A percentile compares a stretch with the other conserved stretches of the same genome.
Evolutionary conservation across 2,888 invertebrate genomes (phyloP).

Genomic region (Euspilapteryx auroguttella): DNA sequence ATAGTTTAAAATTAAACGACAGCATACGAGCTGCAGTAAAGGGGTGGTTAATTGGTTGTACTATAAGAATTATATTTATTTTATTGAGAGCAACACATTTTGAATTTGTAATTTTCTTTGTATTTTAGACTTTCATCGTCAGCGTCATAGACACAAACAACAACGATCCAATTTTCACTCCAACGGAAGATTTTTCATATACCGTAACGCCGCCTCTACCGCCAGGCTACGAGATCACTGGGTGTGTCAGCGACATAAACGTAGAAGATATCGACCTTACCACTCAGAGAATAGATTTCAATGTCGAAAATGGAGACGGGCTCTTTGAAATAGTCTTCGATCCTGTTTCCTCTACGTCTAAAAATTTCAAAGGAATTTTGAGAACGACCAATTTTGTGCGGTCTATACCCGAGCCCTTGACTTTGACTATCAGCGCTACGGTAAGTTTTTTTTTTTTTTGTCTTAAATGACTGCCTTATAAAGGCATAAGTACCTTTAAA

Average conservation of each 20-base stretch:
- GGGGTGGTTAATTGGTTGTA: no score
- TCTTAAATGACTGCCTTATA: no score
- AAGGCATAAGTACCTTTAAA: no score
- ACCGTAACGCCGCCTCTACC: slow-evolving; percentile 47
- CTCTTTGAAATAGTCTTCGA: slow-evolving; percentile 34
- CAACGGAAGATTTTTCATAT: slow-evolving; percentile 22
- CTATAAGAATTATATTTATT: no score
- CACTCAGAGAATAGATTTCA: slow-evolving; percentile 32
- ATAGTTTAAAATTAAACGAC: no score
- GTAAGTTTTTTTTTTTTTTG: slow-evolving; percentile 17
- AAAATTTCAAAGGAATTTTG: slow-evolving; percentile 31
- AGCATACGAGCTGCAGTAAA: no score
- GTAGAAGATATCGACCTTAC: slow-evolving; percentile 58
- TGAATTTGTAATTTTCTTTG: neutral
- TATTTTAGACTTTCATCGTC: slow-evolving; percentile 33
- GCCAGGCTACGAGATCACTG: slow-evolving; percentile 35
- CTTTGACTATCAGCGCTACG: slow-evolving; percentile 32
- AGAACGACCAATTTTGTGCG: slow-evolving; percentile 30
- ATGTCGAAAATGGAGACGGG: slow-evolving; percentile 28
- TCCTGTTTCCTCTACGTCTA: slow-evolving; percentile 15
- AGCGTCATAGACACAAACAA: slow-evolving; percentile 51
- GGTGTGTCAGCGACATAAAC: slow-evolving; percentile 32
- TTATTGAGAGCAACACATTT: no score
- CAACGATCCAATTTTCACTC: slow-evolving; percentile 34
- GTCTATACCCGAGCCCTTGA: slow-evolving; percentile 25